phyloP scores from a whole-genome alignment of 2,113 vertebrate species.

The Malurus elegans region DNA sequence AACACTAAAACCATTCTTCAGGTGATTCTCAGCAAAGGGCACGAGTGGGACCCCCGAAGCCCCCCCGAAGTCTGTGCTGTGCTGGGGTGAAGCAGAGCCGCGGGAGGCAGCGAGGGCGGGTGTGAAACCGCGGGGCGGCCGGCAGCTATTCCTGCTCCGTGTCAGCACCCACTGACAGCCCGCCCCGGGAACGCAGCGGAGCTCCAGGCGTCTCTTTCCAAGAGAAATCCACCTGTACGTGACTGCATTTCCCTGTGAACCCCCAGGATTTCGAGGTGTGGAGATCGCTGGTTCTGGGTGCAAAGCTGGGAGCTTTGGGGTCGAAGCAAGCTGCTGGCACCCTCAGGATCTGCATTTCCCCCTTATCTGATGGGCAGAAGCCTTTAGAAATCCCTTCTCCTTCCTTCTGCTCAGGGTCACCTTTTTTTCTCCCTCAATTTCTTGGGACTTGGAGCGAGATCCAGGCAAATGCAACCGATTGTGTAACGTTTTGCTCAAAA shows the following conservation, averaged over 20 bases:
- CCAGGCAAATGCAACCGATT: background rate
- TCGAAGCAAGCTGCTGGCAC: fast-evolving
- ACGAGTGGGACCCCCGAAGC: fast-evolving
- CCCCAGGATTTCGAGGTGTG: fast-evolving
- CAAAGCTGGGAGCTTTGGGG: background rate
- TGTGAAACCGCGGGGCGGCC: background rate
- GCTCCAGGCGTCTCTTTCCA: fast-evolving
- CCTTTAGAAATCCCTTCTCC: background rate
- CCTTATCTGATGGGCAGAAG: background rate
- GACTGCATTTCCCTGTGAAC: fast-evolving
- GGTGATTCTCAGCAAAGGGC: background rate
- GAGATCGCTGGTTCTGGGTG: background rate
- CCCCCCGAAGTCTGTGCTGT: background rate
- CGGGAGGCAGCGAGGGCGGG: background rate
- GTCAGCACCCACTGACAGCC: conserved; percentile 53
- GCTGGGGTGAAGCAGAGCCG: background rate
- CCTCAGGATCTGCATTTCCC: fast-evolving
- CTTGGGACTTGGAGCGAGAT: background rate
- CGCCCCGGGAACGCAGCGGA: background rate
- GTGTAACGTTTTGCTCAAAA: conserved; percentile 43
- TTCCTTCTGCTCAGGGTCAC: background rate
- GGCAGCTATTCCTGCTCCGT: conserved; percentile 18
- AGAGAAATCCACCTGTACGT: fast-evolving
- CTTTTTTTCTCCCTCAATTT: background rate
- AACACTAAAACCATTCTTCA: fast-evolving